Evolutionary conservation across 2,888 invertebrate species (phyloP).

Genomic region (Pollenia griseotomentosa): DNA sequence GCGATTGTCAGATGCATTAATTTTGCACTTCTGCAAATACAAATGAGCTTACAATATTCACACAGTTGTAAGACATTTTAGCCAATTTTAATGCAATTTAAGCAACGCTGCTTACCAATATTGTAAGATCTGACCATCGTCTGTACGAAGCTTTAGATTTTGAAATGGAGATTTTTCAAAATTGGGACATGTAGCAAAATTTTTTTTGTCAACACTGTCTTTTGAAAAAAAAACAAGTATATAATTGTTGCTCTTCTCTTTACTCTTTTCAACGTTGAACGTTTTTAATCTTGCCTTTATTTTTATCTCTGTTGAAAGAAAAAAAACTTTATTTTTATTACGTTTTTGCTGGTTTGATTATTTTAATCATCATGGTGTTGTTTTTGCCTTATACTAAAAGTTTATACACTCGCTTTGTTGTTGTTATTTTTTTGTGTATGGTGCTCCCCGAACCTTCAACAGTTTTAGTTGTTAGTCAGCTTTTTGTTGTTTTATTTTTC

Average conservation of each 20-base stretch:
- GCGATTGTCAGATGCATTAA: no score
- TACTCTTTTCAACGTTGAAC: constrained; percentile 24
- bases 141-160: no score
- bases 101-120: no score
- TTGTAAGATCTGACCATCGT: no score
- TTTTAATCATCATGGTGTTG: constrained; percentile 60
- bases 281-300: constrained; percentile 49
- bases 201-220: no score
- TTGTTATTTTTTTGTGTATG: constrained; percentile 70
- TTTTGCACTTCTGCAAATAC: no score
- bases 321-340: constrained; percentile 19
- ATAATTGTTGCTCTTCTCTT: constrained; percentile 50
- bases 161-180: no score
- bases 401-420: constrained; percentile 43
- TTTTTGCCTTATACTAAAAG: background rate
- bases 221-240: background rate
- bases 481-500: constrained; percentile 71
- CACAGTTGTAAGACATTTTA: no score
- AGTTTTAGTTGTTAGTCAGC: constrained; percentile 80
- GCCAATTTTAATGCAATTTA: no score
- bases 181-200: no score
- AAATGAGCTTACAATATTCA: no score
- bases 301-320: constrained; percentile 22
- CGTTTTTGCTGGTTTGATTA: constrained; percentile 57
- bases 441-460: constrained; percentile 83